Base-by-base conservation (phyloP, 2,113 vertebrate species). In the Rhinichthys klamathensis region DNA sequence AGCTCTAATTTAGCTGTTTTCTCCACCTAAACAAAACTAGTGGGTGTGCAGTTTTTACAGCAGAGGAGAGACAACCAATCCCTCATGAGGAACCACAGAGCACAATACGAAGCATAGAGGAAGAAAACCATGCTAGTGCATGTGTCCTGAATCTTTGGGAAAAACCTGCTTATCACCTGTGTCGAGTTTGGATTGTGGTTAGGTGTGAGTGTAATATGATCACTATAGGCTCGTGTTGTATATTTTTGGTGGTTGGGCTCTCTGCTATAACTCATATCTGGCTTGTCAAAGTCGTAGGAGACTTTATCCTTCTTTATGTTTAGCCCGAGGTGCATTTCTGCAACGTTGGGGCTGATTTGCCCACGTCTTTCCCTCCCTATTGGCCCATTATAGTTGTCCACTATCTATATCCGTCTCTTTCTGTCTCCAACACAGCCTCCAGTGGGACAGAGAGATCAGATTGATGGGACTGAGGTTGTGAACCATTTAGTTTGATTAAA, bases 401-500 rank as follows among this genome's bases (percentile, higher is more conserved):
- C 54, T 72, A 35, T 41, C 46, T 69, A 15, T 67, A 8, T 85
- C 56, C 38, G 56, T 79, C 65, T 83, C 6, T 80, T 46, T 63
- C 41, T 25, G 21, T 83, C 25, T 72, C 80, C 54, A 49, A 23
- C 32, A 2, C 44, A 65, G 85, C 76, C 70, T 88, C 81, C 41
- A 38, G 80, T 38, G 49, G 56, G 21, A 41, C 51, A 27, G 61
- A 61, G 9, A 38, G 35, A 79, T 63, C 82, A 73, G 21, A 78
- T 46, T 49, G 84, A 84, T 72, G 49, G 78, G 77, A 44, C 44
- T 67, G 61, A 73, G 81, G 61, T 77, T 49, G 75, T 85, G 83
- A 58, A 70, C 87, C 79, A 76, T 85, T 87, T 83, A 54, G 35
- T 89, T 88, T 90, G 90, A 94, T 94, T 93, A 63, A 90, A 92